These are phyloP conservation scores for Dioctria linearis DNA, from an alignment of 2,888 invertebrate species.

Conservation along the genomic window DNA sequence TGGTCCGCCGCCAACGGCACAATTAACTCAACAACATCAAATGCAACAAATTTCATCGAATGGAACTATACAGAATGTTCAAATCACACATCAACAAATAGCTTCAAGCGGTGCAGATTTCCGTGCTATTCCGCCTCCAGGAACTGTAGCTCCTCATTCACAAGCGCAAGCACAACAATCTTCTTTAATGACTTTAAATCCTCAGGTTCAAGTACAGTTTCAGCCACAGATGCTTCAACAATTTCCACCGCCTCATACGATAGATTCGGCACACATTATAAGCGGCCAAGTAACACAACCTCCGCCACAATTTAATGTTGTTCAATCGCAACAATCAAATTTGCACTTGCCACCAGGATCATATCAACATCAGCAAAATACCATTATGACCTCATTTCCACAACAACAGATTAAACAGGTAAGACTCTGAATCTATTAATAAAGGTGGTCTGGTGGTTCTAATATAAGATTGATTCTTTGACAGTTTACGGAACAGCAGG, in stretches of 20 bases:
- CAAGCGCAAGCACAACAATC: slow-evolving; percentile 41
- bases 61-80: slow-evolving; percentile 57
- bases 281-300: slow-evolving; percentile 51
- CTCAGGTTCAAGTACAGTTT: slow-evolving; percentile 57
- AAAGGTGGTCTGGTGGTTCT: background rate
- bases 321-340: slow-evolving; percentile 42
- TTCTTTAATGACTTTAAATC: slow-evolving; percentile 44
- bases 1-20: slow-evolving; percentile 34
- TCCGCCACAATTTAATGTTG: slow-evolving; percentile 56
- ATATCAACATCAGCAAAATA: slow-evolving; percentile 51
- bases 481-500: slow-evolving; percentile 31
- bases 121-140: slow-evolving; percentile 39
- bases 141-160: slow-evolving; percentile 38
- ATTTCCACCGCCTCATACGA: slow-evolving; percentile 51
- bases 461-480: background rate
- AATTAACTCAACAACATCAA: slow-evolving; percentile 52
- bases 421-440: background rate
- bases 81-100: slow-evolving; percentile 55
- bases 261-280: slow-evolving; percentile 55
- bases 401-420: slow-evolving; percentile 53
- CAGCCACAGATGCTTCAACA: slow-evolving; percentile 58
- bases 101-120: slow-evolving; percentile 41
- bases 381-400: slow-evolving; percentile 51
- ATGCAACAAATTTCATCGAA: slow-evolving; percentile 58
- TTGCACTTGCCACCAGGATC: slow-evolving; percentile 3